Base-by-base conservation (phyloP, 2,888 invertebrate genomes). In the Acheta domesticus region DNA sequence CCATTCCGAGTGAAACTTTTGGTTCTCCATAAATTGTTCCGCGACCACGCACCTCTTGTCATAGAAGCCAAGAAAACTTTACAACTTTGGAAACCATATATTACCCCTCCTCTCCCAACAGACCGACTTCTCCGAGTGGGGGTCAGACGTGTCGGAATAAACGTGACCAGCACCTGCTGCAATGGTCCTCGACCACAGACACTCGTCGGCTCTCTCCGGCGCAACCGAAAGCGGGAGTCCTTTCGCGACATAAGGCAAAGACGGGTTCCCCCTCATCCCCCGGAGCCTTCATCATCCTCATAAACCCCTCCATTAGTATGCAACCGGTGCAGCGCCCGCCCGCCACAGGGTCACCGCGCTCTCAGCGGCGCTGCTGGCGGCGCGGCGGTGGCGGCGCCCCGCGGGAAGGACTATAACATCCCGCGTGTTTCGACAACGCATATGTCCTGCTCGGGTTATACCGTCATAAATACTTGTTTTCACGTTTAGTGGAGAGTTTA, bases 221-320 rank as follows among this genome's bases (percentile, higher is more conserved):
- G 36, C 36, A 36, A 36, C 36, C 36, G 36, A 36, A 36, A 36
- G 36, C 36, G 36, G 36, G 36, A 36, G 36, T 5, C 36, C 36
- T 36, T 36, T 36, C 36, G 62, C 62, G 62, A 62, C 16, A 62
- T 19, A 62, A 14, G 16, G 14, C n/a, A n/a, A 62, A n/a, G 62
- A 62, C 62, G n/a, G 62, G 62, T 19, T 62, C 62, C 16, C n/a
- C 8, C 4, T 8, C 62, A 1, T 11, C n/a, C 16, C 62, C 62
- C 16, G 62, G 16, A 12, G 62, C 62, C 62, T 14, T 62, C 14
- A n/a, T n/a, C 16, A 16, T 14, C 14, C 62, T 62, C 62, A 62
- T 62, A 62, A 62, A 62, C 62, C 62, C 62, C 62, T 62, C n/a
- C 62, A n/a, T 62, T 62, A 62, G 62, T 62, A 62, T 62, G 62